These are phyloP conservation scores for Thaumatotibia leucotreta DNA, from an alignment of 1,140 invertebrate genomes.

Conservation along the genomic window DNA sequence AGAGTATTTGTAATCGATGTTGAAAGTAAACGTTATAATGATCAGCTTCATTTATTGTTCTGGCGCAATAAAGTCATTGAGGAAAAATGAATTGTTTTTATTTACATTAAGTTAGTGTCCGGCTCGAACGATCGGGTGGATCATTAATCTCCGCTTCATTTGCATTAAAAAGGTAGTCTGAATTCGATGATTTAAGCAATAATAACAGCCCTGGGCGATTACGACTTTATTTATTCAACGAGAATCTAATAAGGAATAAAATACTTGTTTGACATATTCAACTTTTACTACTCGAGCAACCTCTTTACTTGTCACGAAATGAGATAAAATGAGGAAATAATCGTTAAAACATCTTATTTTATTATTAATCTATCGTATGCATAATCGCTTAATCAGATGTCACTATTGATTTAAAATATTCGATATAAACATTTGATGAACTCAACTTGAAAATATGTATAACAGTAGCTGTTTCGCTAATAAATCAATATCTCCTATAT, in stretches of 20 bases:
- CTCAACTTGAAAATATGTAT: not conserved
- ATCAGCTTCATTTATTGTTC: conserved; percentile 76
- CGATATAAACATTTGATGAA: conserved; percentile 20
- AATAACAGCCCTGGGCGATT: conserved; percentile 5
- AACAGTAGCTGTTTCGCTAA: not conserved
- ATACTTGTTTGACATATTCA: not conserved
- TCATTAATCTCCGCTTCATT: conserved; percentile 2
- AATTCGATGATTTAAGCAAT: conserved; percentile 1
- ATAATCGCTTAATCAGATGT: not conserved
- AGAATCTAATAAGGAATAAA: not conserved
- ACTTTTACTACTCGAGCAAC: not conserved
- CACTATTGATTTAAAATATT: conserved; percentile 18
- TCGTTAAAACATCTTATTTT: not conserved
- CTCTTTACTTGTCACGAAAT: not conserved
- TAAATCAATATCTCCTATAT: not conserved
- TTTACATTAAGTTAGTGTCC: conserved; percentile 46
- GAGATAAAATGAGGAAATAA: not conserved
- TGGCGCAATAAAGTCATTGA: conserved; percentile 74
- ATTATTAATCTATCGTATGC: conserved; percentile 7
- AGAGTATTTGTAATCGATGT: conserved; percentile 73
- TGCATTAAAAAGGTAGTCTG: conserved; percentile 14
- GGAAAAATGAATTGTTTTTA: conserved; percentile 66
- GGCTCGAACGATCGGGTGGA: conserved; percentile 1
- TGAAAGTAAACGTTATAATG: conserved; percentile 75
- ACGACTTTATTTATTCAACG: conserved; percentile 1